Conservation (phyloP, 64 coral and sea anemone species). For the Montipora efflorescens region DNA sequence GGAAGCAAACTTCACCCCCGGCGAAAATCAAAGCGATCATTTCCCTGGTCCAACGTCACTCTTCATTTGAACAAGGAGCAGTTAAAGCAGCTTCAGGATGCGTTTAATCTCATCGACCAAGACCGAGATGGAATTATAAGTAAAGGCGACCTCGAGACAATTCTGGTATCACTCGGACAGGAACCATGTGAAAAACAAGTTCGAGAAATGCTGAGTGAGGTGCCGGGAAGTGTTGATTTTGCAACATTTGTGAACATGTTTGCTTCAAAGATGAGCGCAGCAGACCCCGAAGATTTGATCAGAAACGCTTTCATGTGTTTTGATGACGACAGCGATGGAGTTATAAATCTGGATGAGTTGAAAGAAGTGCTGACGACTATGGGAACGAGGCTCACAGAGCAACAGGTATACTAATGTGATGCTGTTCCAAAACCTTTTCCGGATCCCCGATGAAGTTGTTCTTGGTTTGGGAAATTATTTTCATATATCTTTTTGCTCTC, state of each 20-base stretch:
- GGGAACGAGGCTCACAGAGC: conserved; percentile 64
- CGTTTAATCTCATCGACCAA: conserved; percentile 77
- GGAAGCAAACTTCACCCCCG: not conserved
- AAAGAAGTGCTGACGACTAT: conserved; percentile 67
- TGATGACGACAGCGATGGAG: conserved; percentile 71
- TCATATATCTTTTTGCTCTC: too few relatives aligned
- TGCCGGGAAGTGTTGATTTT: conserved; percentile 43
- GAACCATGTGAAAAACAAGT: conserved; percentile 64
- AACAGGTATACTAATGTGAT: conserved; percentile 40
- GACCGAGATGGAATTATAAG: conserved; percentile 72
- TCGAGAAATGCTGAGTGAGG: conserved; percentile 72
- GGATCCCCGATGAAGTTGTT: too few relatives aligned
- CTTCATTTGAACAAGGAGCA: conserved; percentile 37
- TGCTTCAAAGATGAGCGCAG: conserved; percentile 50
- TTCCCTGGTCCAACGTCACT: not conserved
- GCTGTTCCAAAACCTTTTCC: too few relatives aligned
- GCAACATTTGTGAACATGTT: conserved; percentile 68
- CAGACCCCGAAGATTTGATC: conserved; percentile 71
- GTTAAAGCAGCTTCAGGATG: conserved; percentile 39
- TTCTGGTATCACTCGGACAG: conserved; percentile 71
- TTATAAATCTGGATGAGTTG: conserved; percentile 62
- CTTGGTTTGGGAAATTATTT: too few relatives aligned
- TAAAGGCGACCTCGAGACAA: conserved; percentile 49
- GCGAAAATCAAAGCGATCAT: conserved; percentile 3
- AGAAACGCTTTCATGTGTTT: conserved; percentile 76